A percentile compares a stretch with the other conserved stretches of the same genome.
These are phyloP conservation scores for human DNA, from an alignment of 2,113 vertebrate genomes.

Conservation along the genomic window DNA sequence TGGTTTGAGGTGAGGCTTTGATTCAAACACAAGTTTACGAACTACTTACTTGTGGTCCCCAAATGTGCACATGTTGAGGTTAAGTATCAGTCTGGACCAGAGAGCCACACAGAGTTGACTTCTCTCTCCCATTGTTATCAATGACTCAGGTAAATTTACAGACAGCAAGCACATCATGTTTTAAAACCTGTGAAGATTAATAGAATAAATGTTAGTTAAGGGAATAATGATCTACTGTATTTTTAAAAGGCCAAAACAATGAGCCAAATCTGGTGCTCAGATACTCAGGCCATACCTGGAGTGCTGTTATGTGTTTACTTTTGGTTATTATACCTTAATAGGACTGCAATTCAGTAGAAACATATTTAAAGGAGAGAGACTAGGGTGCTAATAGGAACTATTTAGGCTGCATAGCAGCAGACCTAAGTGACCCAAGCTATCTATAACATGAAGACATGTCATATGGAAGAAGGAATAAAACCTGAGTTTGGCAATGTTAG, in stretches of 20 bases:
- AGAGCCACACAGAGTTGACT: neutral
- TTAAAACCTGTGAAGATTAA: neutral
- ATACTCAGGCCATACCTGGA: neutral
- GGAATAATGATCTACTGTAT: neutral
- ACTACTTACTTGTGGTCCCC: neutral
- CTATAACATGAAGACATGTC: neutral
- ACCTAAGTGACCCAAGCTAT: neutral
- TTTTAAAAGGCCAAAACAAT: neutral
- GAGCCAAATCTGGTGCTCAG: neutral
- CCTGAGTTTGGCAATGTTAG: neutral
- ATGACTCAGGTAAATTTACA: neutral
- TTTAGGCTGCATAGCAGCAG: neutral
- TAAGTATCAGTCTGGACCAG: neutral
- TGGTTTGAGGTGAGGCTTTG: neutral
- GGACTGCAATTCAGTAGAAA: neutral
- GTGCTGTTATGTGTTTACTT: neutral
- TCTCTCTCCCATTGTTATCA: neutral
- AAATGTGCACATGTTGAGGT: neutral
- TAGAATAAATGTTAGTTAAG: neutral
- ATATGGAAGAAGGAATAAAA: neutral
- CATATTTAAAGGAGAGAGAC: neutral
- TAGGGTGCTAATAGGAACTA: neutral
- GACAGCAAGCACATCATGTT: neutral
- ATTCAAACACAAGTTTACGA: neutral
- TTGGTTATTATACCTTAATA: neutral